Evolutionary conservation across 2,888 invertebrate genomes (phyloP).

Genomic region (Tridacna gigas): DNA sequence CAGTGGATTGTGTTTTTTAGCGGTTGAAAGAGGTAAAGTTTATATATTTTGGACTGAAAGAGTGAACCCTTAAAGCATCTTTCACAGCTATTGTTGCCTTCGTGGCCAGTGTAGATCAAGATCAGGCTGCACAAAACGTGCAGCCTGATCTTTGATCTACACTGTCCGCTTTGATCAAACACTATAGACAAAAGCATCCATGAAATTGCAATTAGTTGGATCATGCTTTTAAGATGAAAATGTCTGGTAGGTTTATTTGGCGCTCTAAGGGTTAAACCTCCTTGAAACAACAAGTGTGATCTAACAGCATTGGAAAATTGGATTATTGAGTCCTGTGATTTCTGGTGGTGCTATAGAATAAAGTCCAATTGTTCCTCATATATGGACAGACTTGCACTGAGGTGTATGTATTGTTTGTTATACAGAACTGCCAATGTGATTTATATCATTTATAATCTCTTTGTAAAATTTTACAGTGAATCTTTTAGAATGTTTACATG

Average conservation of each 20-base stretch:
- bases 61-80: no score
- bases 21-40: not conserved
- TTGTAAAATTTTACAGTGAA: not conserved
- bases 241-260: no score
- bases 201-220: no score
- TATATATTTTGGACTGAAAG: not conserved
- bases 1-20: not conserved
- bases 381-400: not conserved
- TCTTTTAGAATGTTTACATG: no score
- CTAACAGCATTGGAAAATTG: constrained; percentile 6
- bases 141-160: no score
- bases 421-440: not conserved
- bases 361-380: not conserved
- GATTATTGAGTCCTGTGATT: constrained; percentile 22
- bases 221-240: no score
- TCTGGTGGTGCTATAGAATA: constrained; percentile 9
- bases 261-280: no score
- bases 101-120: no score
- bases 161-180: no score
- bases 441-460: not conserved
- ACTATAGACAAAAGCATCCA: no score
- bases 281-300: constrained; percentile 13
- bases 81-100: no score
- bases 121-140: no score
- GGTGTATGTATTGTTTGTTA: not conserved